These are phyloP conservation scores for Adelognathus sp. DNA, from an alignment of 2,888 invertebrate species.

Conservation along the genomic window DNA sequence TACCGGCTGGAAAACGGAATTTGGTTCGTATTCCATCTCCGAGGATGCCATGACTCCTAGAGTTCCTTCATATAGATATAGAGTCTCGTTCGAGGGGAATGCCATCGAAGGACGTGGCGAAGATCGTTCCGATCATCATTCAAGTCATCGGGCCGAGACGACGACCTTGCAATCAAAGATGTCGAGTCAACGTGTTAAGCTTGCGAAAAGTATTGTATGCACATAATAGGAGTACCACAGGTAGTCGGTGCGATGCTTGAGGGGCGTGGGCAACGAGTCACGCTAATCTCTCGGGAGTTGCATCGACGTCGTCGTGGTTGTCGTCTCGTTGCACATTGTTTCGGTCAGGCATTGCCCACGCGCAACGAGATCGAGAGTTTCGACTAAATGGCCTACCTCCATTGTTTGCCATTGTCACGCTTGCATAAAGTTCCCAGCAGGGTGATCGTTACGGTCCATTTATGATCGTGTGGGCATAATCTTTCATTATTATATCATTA, in stretches of 20 bases:
- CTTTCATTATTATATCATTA: background rate
- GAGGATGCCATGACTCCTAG: background rate
- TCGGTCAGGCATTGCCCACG: conserved; percentile 75
- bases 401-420: conserved; percentile 62
- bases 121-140: conserved; percentile 9
- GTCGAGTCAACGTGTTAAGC: conserved; percentile 26
- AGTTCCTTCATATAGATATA: background rate
- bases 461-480: conserved; percentile 19
- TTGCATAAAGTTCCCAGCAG: conserved; percentile 66
- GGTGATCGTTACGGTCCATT: conserved; percentile 69
- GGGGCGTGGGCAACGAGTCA: conserved; percentile 48
- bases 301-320: conserved; percentile 27
- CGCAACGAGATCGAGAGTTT: conserved; percentile 65
- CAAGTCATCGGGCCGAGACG: conserved; percentile 38
- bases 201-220: conserved; percentile 29
- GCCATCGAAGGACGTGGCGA: conserved; percentile 27
- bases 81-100: background rate
- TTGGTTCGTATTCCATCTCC: background rate
- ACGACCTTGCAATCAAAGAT: conserved; percentile 43
- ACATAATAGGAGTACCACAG: conserved; percentile 46
- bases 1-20: too few relatives aligned
- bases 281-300: conserved; percentile 47
- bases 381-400: conserved; percentile 62
- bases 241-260: conserved; percentile 20
- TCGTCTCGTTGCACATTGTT: conserved; percentile 57